Percentiles rank a stretch among this genome's conserved stretches.
Evolutionary conservation across 2,797 vertebrate species (phyloP).

Genomic region (Manis crassicaudata): DNA sequence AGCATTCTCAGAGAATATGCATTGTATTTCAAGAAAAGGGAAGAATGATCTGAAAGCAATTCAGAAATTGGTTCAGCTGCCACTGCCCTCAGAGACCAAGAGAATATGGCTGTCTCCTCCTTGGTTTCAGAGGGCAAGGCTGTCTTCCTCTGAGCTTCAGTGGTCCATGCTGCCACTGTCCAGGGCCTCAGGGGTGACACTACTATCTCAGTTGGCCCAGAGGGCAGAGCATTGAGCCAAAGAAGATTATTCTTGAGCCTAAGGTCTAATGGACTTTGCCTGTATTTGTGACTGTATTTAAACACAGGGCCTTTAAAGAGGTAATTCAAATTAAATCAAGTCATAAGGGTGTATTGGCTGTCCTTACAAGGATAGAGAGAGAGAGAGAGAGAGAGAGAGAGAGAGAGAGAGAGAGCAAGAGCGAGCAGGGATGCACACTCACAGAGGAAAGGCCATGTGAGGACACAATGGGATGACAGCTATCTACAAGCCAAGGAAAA

Average conservation of each 20-base stretch:
- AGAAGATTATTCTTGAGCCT: neutral
- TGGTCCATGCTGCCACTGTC: neutral
- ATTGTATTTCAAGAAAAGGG: neutral
- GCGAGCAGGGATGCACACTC: neutral
- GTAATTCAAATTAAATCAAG: neutral
- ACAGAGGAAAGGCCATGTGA: neutral
- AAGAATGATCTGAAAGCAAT: neutral
- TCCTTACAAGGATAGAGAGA: neutral
- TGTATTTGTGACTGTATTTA: neutral
- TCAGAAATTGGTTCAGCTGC: neutral
- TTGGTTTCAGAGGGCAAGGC: neutral
- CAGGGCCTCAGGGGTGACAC: neutral
- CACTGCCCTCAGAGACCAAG: neutral
- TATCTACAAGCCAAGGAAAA: neutral
- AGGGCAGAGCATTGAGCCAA: neutral
- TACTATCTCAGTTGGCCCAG: neutral
- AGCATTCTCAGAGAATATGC: neutral
- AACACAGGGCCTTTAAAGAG: neutral
- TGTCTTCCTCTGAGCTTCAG: neutral
- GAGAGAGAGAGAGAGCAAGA: neutral
- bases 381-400: no score
- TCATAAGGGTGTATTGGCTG: neutral
- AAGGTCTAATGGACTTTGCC: neutral
- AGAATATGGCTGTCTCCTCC: neutral
- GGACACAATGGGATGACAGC: neutral